Percentiles rank a stretch among this genome's conserved stretches.
Conservation (phyloP, 2,888 invertebrate species). For the Pseudoips prasinana region DNA sequence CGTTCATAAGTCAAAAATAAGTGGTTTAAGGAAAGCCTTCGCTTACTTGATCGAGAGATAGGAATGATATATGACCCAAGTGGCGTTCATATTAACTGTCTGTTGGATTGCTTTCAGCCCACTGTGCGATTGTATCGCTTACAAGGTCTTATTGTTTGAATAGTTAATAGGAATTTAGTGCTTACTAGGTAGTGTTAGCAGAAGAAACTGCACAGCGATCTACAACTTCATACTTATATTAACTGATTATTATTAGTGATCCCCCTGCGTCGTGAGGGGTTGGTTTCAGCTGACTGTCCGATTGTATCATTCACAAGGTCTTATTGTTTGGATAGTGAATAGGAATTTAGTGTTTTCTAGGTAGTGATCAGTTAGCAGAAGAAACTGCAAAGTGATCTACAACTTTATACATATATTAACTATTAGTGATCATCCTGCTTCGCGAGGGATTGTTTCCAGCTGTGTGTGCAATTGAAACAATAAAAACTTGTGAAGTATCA, state of each 20-base stretch:
- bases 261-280: no score
- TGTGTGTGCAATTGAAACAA: constrained; percentile 26
- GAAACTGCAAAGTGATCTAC: no score
- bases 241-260: constrained; percentile 9
- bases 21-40: constrained; percentile 22
- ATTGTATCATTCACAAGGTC: constrained; percentile 15
- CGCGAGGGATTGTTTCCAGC: constrained; percentile 19
- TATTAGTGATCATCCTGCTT: no score
- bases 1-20: constrained; percentile 16
- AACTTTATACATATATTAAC: constrained; percentile 26
- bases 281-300: constrained; percentile 25
- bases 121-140: constrained; percentile 25
- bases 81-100: constrained; percentile 28
- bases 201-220: no score
- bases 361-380: no score
- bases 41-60: constrained; percentile 37
- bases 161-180: constrained; percentile 25
- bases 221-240: no score
- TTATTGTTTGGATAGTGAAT: constrained; percentile 20
- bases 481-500: no score
- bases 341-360: no score
- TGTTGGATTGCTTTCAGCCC: constrained; percentile 17
- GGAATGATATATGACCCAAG: constrained; percentile 46
- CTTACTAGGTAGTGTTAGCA: no score
- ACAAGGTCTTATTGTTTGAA: constrained; percentile 6